Percentiles rank a stretch among this genome's conserved stretches.
Evolutionary conservation across 2,113 vertebrate species (phyloP).

Genomic region (Amazona guildingii): DNA sequence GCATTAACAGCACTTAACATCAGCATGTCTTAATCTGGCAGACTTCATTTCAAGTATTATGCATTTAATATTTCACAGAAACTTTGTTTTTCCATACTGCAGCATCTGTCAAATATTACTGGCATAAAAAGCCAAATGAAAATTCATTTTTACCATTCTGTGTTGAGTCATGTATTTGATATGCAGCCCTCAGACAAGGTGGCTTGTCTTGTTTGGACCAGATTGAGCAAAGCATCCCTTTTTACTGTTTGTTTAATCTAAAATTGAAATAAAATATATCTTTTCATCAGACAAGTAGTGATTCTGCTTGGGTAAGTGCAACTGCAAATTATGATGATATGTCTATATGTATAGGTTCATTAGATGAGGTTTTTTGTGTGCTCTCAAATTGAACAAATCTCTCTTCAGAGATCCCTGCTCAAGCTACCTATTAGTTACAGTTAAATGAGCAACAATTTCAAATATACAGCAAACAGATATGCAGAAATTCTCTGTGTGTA

Average conservation of each 20-base stretch:
- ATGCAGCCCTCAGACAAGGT: not conserved
- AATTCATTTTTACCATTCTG: not conserved
- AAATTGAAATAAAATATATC: not conserved
- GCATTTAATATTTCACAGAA: not conserved
- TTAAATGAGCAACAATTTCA: constrained; percentile 8
- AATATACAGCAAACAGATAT: not conserved
- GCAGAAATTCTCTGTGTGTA: not conserved
- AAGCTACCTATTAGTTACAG: constrained; percentile 20
- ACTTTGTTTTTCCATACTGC: not conserved
- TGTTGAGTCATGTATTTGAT: not conserved
- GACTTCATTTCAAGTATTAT: constrained; percentile 2
- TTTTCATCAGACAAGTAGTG: not conserved
- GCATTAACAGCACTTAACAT: not conserved
- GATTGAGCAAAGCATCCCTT: not conserved
- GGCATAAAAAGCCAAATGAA: not conserved
- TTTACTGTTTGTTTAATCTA: not conserved
- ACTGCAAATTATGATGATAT: not conserved
- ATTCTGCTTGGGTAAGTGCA: not conserved
- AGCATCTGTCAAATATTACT: not conserved
- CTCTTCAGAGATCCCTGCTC: constrained; percentile 5
- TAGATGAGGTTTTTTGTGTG: not conserved
- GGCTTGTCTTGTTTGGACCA: not conserved
- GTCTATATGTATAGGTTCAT: not conserved
- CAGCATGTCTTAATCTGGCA: not conserved
- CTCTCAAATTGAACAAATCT: not conserved